phyloP scores from a whole-genome alignment of 1,140 invertebrate species.

The Saccostrea glomerata region DNA sequence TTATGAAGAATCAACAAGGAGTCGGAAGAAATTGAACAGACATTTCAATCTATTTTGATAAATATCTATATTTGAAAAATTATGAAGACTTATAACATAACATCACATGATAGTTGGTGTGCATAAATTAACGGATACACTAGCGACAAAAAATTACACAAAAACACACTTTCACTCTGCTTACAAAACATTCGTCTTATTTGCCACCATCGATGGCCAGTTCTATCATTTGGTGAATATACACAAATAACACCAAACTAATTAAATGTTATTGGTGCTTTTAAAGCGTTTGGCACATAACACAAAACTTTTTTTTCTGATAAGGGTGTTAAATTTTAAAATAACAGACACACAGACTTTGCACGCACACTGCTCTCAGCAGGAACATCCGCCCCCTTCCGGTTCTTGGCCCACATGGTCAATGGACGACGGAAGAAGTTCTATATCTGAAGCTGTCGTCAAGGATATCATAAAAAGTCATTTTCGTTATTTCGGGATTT shows the following conservation, averaged over 20 bases:
- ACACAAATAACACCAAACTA: not conserved
- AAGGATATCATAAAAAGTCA: constrained; percentile 46
- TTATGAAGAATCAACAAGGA: not conserved
- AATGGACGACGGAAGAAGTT: constrained; percentile 88
- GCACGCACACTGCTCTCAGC: constrained; percentile 44
- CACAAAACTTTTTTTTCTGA: constrained; percentile 12
- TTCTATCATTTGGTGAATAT: not conserved
- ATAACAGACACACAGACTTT: not conserved
- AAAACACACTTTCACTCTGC: constrained; percentile 3
- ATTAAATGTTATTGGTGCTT: not conserved
- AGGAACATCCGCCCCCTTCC: constrained; percentile 49
- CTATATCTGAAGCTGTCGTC: constrained; percentile 82
- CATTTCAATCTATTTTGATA: not conserved
- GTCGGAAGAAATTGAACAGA: not conserved
- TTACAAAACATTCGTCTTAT: not conserved
- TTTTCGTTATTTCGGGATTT: not conserved
- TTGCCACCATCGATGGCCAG: not conserved
- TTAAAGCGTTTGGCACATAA: constrained; percentile 29
- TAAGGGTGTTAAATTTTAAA: not conserved
- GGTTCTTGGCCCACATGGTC: constrained; percentile 53
- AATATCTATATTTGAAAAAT: not conserved
- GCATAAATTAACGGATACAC: not conserved
- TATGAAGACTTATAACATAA: constrained; percentile 7
- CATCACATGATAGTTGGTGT: constrained; percentile 23
- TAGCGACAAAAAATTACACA: not conserved